These are phyloP conservation scores for Andricus curvator DNA, from an alignment of 2,888 invertebrate species.

Conservation along the genomic window DNA sequence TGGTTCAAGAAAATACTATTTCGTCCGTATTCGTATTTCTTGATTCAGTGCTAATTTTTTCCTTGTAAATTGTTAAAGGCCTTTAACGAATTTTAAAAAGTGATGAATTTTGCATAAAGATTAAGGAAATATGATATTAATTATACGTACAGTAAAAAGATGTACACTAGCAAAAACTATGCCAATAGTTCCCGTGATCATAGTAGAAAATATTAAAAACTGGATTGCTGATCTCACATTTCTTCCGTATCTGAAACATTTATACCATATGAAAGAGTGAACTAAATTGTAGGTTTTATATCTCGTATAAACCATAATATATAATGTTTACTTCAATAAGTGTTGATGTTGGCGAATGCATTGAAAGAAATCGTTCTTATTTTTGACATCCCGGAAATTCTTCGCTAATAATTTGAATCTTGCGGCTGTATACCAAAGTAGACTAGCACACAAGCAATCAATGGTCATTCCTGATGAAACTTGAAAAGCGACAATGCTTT, in stretches of 20 bases:
- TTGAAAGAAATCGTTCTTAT: constrained; percentile 47
- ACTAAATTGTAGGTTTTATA: neutral
- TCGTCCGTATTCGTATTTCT: too few species aligned
- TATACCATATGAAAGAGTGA: neutral
- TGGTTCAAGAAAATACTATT: too few species aligned
- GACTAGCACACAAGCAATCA: constrained; percentile 59
- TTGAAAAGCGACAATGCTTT: constrained; percentile 60
- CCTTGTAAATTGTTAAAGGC: too few species aligned
- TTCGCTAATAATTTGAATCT: constrained; percentile 61
- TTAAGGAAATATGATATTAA: neutral
- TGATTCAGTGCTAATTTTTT: too few species aligned
- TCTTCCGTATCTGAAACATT: neutral
- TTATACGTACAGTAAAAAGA: constrained; percentile 18
- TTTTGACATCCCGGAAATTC: constrained; percentile 50
- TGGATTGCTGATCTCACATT: neutral
- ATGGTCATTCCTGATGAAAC: constrained; percentile 54
- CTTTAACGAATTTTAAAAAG: too few species aligned
- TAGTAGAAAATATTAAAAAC: constrained; percentile 2
- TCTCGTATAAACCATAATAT: neutral
- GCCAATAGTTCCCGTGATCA: neutral
- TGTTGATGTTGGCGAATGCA: constrained; percentile 60
- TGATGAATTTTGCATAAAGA: neutral
- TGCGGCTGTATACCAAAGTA: constrained; percentile 62
- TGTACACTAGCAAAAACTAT: constrained; percentile 14
- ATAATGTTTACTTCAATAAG: constrained; percentile 51